Evolutionary conservation across 1,140 invertebrate genomes (phyloP).

Genomic region (Venturia canescens): DNA sequence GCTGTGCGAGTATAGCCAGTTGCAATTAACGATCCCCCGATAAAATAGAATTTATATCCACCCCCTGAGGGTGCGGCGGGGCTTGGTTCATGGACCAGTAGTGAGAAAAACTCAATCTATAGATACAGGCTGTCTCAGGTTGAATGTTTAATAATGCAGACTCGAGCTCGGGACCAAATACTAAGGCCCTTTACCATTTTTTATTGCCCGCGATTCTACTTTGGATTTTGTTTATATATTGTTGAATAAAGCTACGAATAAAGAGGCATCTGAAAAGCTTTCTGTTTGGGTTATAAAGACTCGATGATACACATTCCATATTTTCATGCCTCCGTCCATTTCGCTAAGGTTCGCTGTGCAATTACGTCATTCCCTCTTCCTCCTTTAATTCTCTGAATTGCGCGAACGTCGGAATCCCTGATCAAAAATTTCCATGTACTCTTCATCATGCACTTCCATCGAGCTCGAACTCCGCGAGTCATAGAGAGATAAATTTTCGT

Average conservation of each 20-base stretch:
- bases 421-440: not conserved
- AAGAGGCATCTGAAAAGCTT: not conserved
- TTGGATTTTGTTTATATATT: too few species aligned
- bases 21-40: constrained; percentile 57
- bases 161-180: too few species aligned
- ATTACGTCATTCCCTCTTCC: not conserved
- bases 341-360: not conserved
- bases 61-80: not conserved
- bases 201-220: too few species aligned
- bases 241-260: not conserved
- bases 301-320: not conserved
- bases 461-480: not conserved
- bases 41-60: constrained; percentile 54
- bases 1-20: constrained; percentile 34
- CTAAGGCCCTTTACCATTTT: too few species aligned
- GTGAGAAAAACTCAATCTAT: not conserved
- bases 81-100: not conserved
- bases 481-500: not conserved
- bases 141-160: too few species aligned
- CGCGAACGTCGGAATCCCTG: not conserved
- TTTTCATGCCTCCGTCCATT: not conserved
- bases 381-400: not conserved
- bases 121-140: not conserved
- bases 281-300: not conserved
- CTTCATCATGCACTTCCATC: not conserved